Conservation (phyloP, 2,888 invertebrate genomes). For the Eupithecia pulchellata region DNA sequence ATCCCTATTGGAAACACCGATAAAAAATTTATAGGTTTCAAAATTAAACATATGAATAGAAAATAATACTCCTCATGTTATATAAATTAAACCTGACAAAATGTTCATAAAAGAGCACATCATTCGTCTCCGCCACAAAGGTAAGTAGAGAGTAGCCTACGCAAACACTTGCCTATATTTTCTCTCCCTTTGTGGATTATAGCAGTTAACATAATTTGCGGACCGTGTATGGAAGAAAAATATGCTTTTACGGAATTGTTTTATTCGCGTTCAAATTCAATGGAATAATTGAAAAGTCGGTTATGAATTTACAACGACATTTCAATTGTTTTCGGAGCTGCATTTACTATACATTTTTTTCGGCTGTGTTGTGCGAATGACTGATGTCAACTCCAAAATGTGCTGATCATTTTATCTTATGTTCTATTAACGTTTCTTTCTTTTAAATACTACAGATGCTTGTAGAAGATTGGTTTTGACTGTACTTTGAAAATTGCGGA, state of each 20-base stretch:
- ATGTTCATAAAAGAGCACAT: constrained; percentile 33
- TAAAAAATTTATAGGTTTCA: background rate
- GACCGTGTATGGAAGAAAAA: constrained; percentile 28
- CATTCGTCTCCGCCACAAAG: constrained; percentile 38
- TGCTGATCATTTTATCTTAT: background rate
- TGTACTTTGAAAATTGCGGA: background rate
- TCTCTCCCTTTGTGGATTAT: constrained; percentile 41
- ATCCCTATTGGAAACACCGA: background rate
- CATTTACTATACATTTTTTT: background rate
- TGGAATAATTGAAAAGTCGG: background rate
- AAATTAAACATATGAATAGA: background rate
- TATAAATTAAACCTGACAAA: constrained; percentile 16
- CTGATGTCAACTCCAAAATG: background rate
- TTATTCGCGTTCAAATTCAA: background rate
- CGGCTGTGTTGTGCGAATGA: background rate
- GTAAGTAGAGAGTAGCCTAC: constrained; percentile 40
- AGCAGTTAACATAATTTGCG: constrained; percentile 39
- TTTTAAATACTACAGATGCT: no score
- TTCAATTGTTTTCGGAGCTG: background rate
- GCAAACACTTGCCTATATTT: constrained; percentile 43
- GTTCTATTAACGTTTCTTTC: background rate
- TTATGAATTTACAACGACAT: constrained; percentile 8
- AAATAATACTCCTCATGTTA: background rate
- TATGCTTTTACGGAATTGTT: constrained; percentile 20
- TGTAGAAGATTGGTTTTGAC: background rate